phyloP scores from a whole-genome alignment of 2,888 invertebrate species.

The Odiellus spinosus region DNA sequence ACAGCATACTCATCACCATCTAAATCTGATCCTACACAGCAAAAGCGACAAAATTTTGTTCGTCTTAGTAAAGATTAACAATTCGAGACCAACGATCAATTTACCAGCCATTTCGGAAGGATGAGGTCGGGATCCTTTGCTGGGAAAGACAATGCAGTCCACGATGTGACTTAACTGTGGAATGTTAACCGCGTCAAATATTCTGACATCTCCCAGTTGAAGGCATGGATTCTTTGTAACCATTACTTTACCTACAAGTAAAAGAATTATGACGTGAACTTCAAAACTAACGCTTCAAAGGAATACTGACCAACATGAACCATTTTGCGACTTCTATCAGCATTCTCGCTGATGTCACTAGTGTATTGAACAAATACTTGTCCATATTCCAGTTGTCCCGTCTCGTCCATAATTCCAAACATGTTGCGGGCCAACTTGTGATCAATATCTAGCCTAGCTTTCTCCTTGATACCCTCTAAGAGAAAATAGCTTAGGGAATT shows the following conservation, averaged over 20 bases:
- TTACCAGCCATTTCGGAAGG: slow-evolving; percentile 28
- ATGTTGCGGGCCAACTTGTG: slow-evolving; percentile 14
- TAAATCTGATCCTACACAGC: slow-evolving; percentile 28
- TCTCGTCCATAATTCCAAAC: slow-evolving; percentile 23
- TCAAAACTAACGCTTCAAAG: neutral
- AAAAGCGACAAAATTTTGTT: too few relatives aligned
- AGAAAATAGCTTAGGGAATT: too few relatives aligned
- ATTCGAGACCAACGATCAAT: too few relatives aligned
- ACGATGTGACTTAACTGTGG: slow-evolving; percentile 22
- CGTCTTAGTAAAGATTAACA: too few relatives aligned
- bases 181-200: slow-evolving; percentile 23
- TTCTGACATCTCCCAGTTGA: slow-evolving; percentile 30
- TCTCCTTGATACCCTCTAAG: too few relatives aligned
- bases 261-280: too few relatives aligned
- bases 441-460: too few relatives aligned
- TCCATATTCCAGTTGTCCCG: slow-evolving; percentile 21
- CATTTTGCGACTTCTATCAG: neutral
- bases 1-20: slow-evolving; percentile 32
- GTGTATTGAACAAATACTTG: slow-evolving; percentile 23
- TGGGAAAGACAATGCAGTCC: slow-evolving; percentile 33
- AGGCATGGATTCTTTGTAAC: slow-evolving; percentile 33
- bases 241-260: slow-evolving; percentile 24
- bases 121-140: slow-evolving; percentile 28
- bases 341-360: too few relatives aligned
- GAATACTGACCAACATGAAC: too few relatives aligned